Base-by-base conservation (phyloP, 2,888 invertebrate species). In the Acanthosoma haemorrhoidale region DNA sequence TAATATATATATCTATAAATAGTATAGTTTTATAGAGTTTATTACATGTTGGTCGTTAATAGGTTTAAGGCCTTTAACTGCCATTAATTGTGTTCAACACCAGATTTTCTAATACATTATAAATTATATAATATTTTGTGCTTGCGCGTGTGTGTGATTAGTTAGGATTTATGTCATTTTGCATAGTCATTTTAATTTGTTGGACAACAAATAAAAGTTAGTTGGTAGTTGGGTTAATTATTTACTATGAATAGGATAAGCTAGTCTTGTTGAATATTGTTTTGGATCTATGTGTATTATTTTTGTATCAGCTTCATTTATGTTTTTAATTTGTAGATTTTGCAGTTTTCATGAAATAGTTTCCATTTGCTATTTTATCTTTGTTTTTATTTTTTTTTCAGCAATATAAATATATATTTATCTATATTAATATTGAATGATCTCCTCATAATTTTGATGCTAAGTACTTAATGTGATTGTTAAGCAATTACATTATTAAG, bases 81-180 rank as follows among this genome's bases (percentile, higher is more conserved):
- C 64, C 64, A 64, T 64, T 31, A n/a, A 64, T 41, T 64, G 64
- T 64, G 64, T 64, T 64, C 64, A 64, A 64, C 64, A 64, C 64
- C 39, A 64, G 39, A 41, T 64, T 64, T 64, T 64, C 39, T 39
- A 39, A 21, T 64, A 39, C 39, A 61, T 59, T 61, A 61, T 21
- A 61, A 61, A 61, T 38, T 18, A 36, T 61, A n/a, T 36, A 61
- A 36, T 36, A 60, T 11, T 36, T 36, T 21, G 5, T 41, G 13
- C 16, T n/a, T 41, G 41, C 5, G 41, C 16, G 16, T 61, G 61
- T 18, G 32, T 34, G 32, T 34, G 64, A 39, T 64, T 57, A 57
- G 57, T 21, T 64, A 64, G 64, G n/a, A 64, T 64, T 64, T 64
- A 41, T 64, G 41, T 64, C 38, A 16, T 41, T 36, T 41, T 38